Conservation (phyloP, 2,888 invertebrate species). For the Dolichomitus sp. region DNA sequence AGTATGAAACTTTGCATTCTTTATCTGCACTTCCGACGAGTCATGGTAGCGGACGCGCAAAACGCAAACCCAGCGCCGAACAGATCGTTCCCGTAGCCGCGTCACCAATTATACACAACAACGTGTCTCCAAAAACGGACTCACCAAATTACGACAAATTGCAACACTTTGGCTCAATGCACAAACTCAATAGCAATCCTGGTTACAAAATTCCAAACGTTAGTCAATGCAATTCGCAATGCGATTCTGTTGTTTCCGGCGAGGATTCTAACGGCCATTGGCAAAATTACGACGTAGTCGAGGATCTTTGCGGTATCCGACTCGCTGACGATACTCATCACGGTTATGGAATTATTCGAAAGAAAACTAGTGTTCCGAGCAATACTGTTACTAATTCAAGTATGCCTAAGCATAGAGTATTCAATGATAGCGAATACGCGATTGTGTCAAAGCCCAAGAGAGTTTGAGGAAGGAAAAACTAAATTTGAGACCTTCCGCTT, state of each 20-base stretch:
- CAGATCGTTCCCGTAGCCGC: constrained; percentile 66
- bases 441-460: constrained; percentile 95
- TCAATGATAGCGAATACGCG: constrained; percentile 93
- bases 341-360: constrained; percentile 93
- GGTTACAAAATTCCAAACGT: constrained; percentile 90
- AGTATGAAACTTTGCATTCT: constrained; percentile 80
- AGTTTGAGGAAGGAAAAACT: constrained; percentile 87
- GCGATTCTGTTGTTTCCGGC: constrained; percentile 64
- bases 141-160: constrained; percentile 92
- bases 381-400: constrained; percentile 82
- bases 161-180: constrained; percentile 93
- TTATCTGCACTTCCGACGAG: constrained; percentile 56
- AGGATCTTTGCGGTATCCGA: constrained; percentile 90
- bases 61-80: constrained; percentile 70
- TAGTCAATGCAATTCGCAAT: constrained; percentile 71
- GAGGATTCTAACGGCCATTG: constrained; percentile 84
- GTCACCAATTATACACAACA: constrained; percentile 80
- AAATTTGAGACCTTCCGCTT: constrained; percentile 11
- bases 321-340: constrained; percentile 93
- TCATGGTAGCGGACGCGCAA: constrained; percentile 71
- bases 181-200: constrained; percentile 89
- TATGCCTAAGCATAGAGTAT: constrained; percentile 90
- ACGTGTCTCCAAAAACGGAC: constrained; percentile 71
- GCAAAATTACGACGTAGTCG: constrained; percentile 93
- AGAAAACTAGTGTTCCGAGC: constrained; percentile 85